phyloP scores from a whole-genome alignment of 1,140 invertebrate genomes.

The Agraylea sexmaculata region DNA sequence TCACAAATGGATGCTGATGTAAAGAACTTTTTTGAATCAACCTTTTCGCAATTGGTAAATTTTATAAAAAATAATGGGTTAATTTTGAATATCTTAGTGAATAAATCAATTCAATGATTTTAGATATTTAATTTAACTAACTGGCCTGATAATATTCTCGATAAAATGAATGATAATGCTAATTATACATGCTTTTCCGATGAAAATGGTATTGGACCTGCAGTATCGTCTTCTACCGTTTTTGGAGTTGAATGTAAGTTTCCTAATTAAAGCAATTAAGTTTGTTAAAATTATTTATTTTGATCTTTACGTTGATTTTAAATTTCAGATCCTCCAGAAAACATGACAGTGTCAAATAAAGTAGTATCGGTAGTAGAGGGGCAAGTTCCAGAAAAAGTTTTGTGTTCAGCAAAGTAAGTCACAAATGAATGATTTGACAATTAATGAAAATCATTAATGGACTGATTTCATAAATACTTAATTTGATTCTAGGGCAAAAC shows the following conservation, averaged over 20 bases:
- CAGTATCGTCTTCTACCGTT: slow-evolving; percentile 64
- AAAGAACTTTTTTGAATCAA: slow-evolving; percentile 74
- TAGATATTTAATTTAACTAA: slow-evolving; percentile 64
- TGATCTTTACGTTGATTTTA: neutral
- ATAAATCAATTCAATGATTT: slow-evolving; percentile 2
- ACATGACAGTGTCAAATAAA: slow-evolving; percentile 60
- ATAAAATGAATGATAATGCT: slow-evolving; percentile 61
- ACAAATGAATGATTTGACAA: neutral
- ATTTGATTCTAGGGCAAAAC: slow-evolving; percentile 13
- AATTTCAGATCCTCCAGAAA: slow-evolving; percentile 69
- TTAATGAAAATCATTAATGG: neutral
- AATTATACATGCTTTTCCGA: slow-evolving; percentile 75
- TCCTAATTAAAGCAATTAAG: slow-evolving; percentile 4
- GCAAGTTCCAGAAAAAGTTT: slow-evolving; percentile 59
- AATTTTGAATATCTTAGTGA: neutral
- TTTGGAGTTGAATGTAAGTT: slow-evolving; percentile 82
- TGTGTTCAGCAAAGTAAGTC: slow-evolving; percentile 57
- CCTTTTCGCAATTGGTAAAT: slow-evolving; percentile 65
- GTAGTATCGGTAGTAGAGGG: slow-evolving; percentile 65
- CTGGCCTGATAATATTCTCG: slow-evolving; percentile 65
- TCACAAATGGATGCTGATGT: slow-evolving; percentile 53
- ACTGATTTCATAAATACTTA: neutral
- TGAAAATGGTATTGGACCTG: slow-evolving; percentile 55
- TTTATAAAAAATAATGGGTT: slow-evolving; percentile 1
- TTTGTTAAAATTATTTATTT: neutral